These are phyloP conservation scores for Aptenodytes patagonicus DNA, from an alignment of 2,113 vertebrate genomes.

Conservation along the genomic window DNA sequence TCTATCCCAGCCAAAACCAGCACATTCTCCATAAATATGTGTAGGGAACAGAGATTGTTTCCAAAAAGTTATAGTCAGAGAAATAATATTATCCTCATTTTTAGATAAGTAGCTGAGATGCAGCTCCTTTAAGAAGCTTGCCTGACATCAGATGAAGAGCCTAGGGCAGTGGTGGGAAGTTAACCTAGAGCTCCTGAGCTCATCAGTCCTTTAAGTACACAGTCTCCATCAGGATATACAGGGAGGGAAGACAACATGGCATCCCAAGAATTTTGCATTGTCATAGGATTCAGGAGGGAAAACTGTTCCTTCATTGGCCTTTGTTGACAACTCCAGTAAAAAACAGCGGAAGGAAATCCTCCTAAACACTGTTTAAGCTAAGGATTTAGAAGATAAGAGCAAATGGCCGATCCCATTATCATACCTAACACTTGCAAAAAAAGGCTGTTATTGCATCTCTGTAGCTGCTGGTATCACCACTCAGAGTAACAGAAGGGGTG, in stretches of 20 bases:
- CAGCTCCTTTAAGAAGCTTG: neutral
- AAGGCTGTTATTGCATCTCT: neutral
- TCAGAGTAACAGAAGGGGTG: neutral
- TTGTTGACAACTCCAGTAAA: neutral
- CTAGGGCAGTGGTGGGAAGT: neutral
- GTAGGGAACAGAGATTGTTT: neutral
- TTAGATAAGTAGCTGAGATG: neutral
- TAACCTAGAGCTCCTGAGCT: neutral
- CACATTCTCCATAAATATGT: neutral
- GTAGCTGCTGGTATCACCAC: neutral
- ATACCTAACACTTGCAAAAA: neutral
- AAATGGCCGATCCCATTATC: neutral
- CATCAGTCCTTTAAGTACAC: neutral
- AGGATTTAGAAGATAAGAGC: neutral
- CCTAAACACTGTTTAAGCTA: neutral
- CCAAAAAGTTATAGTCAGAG: neutral
- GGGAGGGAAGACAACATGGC: neutral
- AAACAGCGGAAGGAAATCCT: neutral
- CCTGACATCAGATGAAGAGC: neutral
- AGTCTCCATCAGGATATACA: neutral
- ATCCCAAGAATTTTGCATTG: neutral
- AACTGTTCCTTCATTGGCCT: neutral
- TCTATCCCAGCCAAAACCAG: too few species aligned
- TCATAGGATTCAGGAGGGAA: neutral
- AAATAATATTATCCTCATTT: neutral